Evolutionary conservation across 2,797 vertebrate genomes (phyloP), one percentile per base, ranked within the genome.

Genomic region (Rallus crepitans): DNA sequence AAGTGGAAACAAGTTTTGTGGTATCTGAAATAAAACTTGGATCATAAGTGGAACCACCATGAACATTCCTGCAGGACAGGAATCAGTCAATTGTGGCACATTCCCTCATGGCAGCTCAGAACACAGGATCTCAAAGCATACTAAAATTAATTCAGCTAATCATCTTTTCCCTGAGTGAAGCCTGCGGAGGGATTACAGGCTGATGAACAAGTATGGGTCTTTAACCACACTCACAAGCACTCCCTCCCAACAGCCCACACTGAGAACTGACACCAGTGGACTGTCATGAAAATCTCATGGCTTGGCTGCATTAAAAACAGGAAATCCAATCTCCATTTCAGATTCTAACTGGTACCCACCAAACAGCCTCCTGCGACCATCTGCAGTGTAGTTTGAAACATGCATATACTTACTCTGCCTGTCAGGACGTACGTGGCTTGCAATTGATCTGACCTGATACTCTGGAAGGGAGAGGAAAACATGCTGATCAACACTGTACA

Each of bases 391-490:
- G 8, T 16, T 1, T 27, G 72, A 79, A 83, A 48, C 14, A 28
- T 3, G 27, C 12, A 94, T 52, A 79, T 90, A 98, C 99, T 98
- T 97, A 99, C 99, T 99, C 97, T 99, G 99, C 96, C 99, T 98
- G 97, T 99, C 99, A 45, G 99, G 99, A 90, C 99, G 99, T 5
- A 99, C 99, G 2, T 99, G 99, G 97, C 99, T 99, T 23, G 99
- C 99, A 12, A 99, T 95, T 47, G 99, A 99, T 97, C 99, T 98
- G 89, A 99, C 99, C 96, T 99, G 99, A 94, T 99, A 99, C 69
- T 99, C 99, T 99, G 98, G 79, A 96, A 95, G 81, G 90, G 76
- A 20, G 52, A 98, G 77, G 59, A 87, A 88, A 90, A 89, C 7
- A 63, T 66, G 61, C 57, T 23, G 2, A 78, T 89, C 45, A 82